A percentile compares a stretch with the other conserved stretches of the same genome.
These are phyloP conservation scores for Luffia ferchaultella DNA, from an alignment of 2,888 invertebrate genomes.

Conservation along the genomic window DNA sequence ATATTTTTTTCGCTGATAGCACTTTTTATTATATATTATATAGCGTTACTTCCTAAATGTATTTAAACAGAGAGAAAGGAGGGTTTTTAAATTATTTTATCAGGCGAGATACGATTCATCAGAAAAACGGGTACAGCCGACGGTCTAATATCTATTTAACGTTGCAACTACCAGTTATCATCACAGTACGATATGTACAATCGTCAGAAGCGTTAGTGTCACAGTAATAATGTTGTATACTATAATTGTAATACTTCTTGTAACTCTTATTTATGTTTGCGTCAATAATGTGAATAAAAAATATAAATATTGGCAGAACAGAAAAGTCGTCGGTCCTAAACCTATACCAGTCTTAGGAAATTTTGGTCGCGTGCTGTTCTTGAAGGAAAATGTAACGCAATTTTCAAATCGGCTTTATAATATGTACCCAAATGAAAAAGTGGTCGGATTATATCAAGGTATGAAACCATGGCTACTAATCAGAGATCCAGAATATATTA, in stretches of 20 bases:
- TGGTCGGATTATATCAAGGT: constrained; percentile 20
- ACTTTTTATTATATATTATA: no score
- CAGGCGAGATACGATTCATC: no score
- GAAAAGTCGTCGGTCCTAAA: constrained; percentile 18
- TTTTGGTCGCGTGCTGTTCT: constrained; percentile 15
- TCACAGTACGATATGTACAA: not conserved
- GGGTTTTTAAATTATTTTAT: no score
- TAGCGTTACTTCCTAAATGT: no score
- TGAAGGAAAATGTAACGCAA: constrained; percentile 13
- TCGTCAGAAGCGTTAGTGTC: not conserved
- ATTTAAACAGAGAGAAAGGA: no score
- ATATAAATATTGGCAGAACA: constrained; percentile 18
- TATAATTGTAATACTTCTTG: not conserved
- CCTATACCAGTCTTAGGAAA: constrained; percentile 21
- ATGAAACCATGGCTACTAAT: constrained; percentile 15
- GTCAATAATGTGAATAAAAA: constrained; percentile 10
- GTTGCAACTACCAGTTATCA: not conserved
- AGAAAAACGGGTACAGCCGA: no score
- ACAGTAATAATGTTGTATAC: not conserved
- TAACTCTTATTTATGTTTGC: not conserved
- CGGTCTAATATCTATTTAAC: no score
- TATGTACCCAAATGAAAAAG: constrained; percentile 20
- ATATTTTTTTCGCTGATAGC: no score
- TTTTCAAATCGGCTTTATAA: constrained; percentile 18
- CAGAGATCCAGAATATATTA: constrained; percentile 15